Evolutionary conservation across 2,888 invertebrate species (phyloP).

Genomic region (Heptascelio sp.): DNA sequence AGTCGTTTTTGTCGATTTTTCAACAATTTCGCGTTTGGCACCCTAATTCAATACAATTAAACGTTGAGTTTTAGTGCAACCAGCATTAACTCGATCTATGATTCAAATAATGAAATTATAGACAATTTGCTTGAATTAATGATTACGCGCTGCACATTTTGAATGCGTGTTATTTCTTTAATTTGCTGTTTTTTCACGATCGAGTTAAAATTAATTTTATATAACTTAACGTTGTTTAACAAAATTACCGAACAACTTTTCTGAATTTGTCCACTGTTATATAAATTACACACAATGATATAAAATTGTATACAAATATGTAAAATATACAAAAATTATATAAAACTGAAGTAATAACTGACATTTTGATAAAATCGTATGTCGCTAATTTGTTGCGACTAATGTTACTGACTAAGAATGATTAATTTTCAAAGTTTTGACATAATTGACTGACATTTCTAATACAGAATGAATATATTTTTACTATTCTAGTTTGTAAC

Average conservation of each 20-base stretch:
- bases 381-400: too few species aligned
- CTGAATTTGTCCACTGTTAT: conserved; percentile 6
- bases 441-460: too few species aligned
- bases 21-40: conserved; percentile 69
- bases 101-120: background rate
- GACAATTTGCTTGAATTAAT: conserved; percentile 3
- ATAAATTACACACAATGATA: too few species aligned
- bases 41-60: conserved; percentile 69
- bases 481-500: too few species aligned
- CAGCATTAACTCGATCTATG: conserved; percentile 72
- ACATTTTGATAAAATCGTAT: too few species aligned
- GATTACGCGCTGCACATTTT: background rate
- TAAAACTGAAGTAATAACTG: too few species aligned
- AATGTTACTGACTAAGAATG: too few species aligned
- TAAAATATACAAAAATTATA: too few species aligned
- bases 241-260: conserved; percentile 66
- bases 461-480: too few species aligned
- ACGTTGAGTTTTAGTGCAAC: conserved; percentile 67
- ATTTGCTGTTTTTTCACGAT: conserved; percentile 14
- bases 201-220: conserved; percentile 44
- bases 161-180: background rate
- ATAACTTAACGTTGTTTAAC: conserved; percentile 24
- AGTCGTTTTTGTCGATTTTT: conserved; percentile 79
- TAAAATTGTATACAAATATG: too few species aligned
- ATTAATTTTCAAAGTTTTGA: too few species aligned